phyloP scores from a whole-genome alignment of 2,888 invertebrate species.

The Trichopoda pennipes region DNA sequence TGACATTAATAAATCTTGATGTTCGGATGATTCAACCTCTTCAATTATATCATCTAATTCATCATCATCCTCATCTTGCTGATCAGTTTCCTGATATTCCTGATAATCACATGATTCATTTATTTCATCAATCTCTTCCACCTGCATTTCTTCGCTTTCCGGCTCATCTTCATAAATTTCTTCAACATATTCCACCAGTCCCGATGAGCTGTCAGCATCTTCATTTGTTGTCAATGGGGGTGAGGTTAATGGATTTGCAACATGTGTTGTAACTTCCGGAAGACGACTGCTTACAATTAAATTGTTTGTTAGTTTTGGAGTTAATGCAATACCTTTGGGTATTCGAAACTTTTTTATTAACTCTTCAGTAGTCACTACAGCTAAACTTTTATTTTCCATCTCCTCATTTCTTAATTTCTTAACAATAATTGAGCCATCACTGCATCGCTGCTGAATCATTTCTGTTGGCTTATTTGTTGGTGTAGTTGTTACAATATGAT shows the following conservation, averaged over 20 bases:
- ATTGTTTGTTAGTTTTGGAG: conserved; percentile 72
- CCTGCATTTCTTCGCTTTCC: conserved; percentile 38
- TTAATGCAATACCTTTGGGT: conserved; percentile 78
- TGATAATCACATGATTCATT: conserved; percentile 44
- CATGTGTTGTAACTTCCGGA: conserved; percentile 20
- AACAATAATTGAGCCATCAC: conserved; percentile 18
- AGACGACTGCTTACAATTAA: conserved; percentile 29
- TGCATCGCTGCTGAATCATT: conserved; percentile 36
- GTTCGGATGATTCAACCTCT: conserved; percentile 62
- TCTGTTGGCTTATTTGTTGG: conserved; percentile 34
- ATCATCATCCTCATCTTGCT: conserved; percentile 25
- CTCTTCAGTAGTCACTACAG: conserved; percentile 75
- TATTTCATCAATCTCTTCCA: conserved; percentile 48
- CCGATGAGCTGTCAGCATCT: conserved; percentile 67
- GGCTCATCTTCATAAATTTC: conserved; percentile 65
- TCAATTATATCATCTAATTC: conserved; percentile 60
- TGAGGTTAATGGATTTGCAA: conserved; percentile 45
- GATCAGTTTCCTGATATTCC: conserved; percentile 47
- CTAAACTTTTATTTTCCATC: conserved; percentile 30
- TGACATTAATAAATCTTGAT: conserved; percentile 64
- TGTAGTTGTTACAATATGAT: conserved; percentile 55
- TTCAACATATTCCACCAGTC: conserved; percentile 71
- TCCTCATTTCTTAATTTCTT: conserved; percentile 29
- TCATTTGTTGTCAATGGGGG: conserved; percentile 52
- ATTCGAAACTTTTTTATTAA: conserved; percentile 78